A percentile compares a stretch with the other conserved stretches of the same genome.
Conservation (phyloP, 2,888 invertebrate genomes). For the Drosophila conformis region DNA sequence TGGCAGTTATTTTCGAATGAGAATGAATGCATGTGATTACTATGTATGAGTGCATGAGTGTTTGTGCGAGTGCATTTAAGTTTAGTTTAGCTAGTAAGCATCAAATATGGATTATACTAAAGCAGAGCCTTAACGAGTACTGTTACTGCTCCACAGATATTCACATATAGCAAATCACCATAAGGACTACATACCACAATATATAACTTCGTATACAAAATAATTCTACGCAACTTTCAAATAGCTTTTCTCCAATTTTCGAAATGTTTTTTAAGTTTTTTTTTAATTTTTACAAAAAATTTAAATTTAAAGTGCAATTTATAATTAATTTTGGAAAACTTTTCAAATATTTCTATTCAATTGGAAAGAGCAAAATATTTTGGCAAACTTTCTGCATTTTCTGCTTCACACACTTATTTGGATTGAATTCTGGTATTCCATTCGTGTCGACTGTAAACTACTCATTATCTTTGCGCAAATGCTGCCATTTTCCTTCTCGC, state of each 20-base stretch:
- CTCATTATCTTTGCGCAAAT: background rate
- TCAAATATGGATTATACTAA: conserved; percentile 31
- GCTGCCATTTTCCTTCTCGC: background rate
- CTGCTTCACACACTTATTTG: background rate
- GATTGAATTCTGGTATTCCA: background rate
- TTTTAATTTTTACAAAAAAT: background rate
- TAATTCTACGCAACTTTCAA: conserved; percentile 1
- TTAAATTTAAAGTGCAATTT: background rate
- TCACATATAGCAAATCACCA: conserved; percentile 23
- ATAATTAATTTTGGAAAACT: no score
- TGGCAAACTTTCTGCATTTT: background rate
- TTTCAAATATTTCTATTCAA: background rate
- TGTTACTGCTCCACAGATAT: conserved; percentile 40
- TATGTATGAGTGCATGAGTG: conserved; percentile 1
- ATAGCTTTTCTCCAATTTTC: background rate
- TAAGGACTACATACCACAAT: conserved; percentile 2
- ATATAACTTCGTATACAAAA: background rate
- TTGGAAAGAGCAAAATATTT: background rate
- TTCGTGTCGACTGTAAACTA: background rate
- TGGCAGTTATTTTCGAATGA: conserved; percentile 3
- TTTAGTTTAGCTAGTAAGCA: conserved; percentile 27
- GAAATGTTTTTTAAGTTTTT: background rate
- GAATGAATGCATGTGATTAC: background rate
- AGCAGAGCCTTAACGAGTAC: conserved; percentile 33
- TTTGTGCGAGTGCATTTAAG: background rate